Base-by-base conservation (phyloP, 2,113 vertebrate species). In the Stictonetta naevosa region DNA sequence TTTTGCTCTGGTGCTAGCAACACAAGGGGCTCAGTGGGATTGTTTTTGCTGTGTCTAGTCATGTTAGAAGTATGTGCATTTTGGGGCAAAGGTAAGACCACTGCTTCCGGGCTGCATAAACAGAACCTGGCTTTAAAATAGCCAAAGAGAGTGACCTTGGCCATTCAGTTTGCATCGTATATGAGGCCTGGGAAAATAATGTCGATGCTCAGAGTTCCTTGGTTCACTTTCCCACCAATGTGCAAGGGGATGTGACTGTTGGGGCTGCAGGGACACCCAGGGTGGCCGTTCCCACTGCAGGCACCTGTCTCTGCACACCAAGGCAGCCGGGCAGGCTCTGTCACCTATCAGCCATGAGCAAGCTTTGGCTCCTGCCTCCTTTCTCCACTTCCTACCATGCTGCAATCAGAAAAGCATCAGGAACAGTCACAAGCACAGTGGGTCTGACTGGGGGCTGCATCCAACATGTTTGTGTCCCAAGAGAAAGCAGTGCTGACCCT, bases 391-490 rank as follows among this genome's bases (percentile, higher is more conserved):
- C 60, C 73, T 33, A n/a, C 21, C 36, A 48, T 18, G 29, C 53
- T 8, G 4, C 33, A 29, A 34, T 2, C 20, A 94, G 73, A 74
- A 44, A 69, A 78, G n/a, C 11, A 74, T 23, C 6, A 34, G 26
- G 25, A 68, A 26, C 40, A 69, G 15, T n/a, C 3, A 3, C 28
- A 5, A 18, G 28, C 3, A 46, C 21, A 33, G 53, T 26, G 18
- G 33, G 5, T 31, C 28, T 67, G 0, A 0, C 10, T 0, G 0
- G 53, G 22, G 18, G 3, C 0, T 1, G 3, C 0, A 3, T 29
- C 38, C 23, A 44, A 25, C 0, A 5, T 67, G n/a, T 46, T 15
- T 0, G 0, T 14, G 5, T 8, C 23, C 11, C n/a, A 64, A 1
- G 50, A 55, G 16, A 2, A 6, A 34, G 14, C 13, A 69, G 25